Conservation (phyloP, 2,888 invertebrate genomes). For the Coleophora flavipennella region DNA sequence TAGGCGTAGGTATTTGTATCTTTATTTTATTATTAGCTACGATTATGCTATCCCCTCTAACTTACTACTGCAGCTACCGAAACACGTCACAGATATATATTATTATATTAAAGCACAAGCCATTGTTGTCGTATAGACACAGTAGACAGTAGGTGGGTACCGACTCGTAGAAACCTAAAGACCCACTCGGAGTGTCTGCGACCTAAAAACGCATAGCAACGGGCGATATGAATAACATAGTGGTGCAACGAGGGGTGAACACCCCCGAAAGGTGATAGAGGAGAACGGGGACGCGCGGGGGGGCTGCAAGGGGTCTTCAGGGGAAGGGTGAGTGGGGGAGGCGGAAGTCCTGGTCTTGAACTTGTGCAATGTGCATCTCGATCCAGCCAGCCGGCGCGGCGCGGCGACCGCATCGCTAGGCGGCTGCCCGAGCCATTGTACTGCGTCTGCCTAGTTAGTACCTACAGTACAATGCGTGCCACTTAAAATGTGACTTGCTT, state of each 20-base stretch:
- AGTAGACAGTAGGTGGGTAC: background rate
- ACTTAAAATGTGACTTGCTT: background rate
- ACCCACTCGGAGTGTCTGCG: slow-evolving; percentile 10
- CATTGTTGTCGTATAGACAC: no score
- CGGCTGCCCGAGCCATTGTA: background rate
- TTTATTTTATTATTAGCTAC: no score
- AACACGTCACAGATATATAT: no score
- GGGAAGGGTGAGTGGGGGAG: slow-evolving; percentile 2
- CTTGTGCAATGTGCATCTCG: slow-evolving; percentile 19
- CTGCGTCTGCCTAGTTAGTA: no score
- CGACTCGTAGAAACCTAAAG: slow-evolving; percentile 6
- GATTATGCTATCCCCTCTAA: no score
- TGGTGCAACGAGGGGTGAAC: slow-evolving; percentile 11
- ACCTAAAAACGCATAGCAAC: slow-evolving; percentile 19
- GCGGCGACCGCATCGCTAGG: background rate
- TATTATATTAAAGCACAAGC: no score
- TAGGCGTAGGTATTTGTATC: no score
- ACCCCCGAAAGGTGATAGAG: background rate
- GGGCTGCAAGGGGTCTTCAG: no score
- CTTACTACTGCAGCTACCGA: no score
- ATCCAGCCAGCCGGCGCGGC: slow-evolving; percentile 4
- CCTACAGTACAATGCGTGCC: background rate
- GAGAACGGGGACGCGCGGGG: slow-evolving; percentile 1
- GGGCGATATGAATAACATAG: slow-evolving; percentile 15
- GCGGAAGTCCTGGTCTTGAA: slow-evolving; percentile 30